These are phyloP conservation scores for Chrysolina oricalcia DNA, from an alignment of 2,888 invertebrate species.

Conservation along the genomic window DNA sequence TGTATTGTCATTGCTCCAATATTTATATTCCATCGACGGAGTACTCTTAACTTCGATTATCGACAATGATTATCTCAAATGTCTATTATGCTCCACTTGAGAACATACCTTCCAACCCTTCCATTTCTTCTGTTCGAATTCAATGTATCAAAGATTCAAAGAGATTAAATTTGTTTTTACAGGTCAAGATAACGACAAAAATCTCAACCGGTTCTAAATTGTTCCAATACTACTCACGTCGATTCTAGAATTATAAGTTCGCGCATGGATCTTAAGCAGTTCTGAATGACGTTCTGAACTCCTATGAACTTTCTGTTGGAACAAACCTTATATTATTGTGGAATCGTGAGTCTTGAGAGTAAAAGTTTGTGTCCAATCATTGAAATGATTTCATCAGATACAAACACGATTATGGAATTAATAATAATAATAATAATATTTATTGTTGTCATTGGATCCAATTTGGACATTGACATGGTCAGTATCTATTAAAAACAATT, in stretches of 20 bases:
- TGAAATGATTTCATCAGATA: too few species aligned
- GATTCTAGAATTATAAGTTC: conserved; percentile 3
- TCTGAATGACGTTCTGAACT: conserved; percentile 9
- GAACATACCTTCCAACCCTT: conserved; percentile 16
- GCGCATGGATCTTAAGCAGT: not conserved
- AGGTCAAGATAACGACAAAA: not conserved
- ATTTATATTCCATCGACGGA: not conserved
- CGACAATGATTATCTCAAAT: conserved; percentile 3
- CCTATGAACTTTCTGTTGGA: not conserved
- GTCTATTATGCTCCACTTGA: not conserved
- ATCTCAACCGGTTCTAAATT: not conserved
- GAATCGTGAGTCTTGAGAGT: too few species aligned
- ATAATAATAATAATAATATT: too few species aligned
- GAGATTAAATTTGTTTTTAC: not conserved
- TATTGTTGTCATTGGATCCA: too few species aligned
- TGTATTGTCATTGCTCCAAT: conserved; percentile 35
- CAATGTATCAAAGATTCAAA: not conserved
- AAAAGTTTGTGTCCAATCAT: too few species aligned
- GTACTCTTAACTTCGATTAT: not conserved
- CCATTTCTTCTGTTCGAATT: not conserved
- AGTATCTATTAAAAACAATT: too few species aligned
- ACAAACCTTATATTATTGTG: not conserved
- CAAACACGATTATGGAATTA: too few species aligned
- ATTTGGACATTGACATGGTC: too few species aligned
- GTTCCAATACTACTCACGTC: not conserved